Evolutionary conservation across 2,797 vertebrate species (phyloP), one percentile per base, ranked within the genome.

Genomic region (Chloroceryle amazona): DNA sequence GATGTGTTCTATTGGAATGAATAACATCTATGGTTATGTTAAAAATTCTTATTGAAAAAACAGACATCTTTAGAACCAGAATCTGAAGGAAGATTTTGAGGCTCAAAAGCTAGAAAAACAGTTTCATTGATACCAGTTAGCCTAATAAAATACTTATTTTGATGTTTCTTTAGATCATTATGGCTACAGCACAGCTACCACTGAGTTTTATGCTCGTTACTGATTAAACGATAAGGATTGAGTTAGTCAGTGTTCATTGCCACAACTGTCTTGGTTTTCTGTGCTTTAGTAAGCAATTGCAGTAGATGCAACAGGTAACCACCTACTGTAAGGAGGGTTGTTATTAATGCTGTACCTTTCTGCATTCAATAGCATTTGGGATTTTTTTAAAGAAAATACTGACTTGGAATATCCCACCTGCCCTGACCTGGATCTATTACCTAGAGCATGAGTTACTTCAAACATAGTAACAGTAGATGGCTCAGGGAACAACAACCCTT

Each of bases 381-480:
- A 3, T 12, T 74, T 70, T 52, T 47, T 81, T 52, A 67, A 61
- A 58, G 89, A 86, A 71, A 93, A 68, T 63, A 22, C 65, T 81
- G 46, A 62, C 21, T 8, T 85, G 58, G 35, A 92, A 82, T 89
- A 95, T 49, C n/a, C 37, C 75, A 71, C 22, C 31, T 85, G 42
- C 42, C 83, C 78, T 91, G 26, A 12, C 54, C 11, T 86, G 67
- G 26, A 46, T 31, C 11, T 46, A 37, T 12, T 29, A 10, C 17
- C 86, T 73, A 46, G 58, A 78, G 8, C 18, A 31, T 7, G 16
- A 57, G 12, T 79, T 14, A 39, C 35, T 81, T 55, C n/a, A 93
- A 79, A 47, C 3, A 28, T 6, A 54, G 14, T 15, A 19, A 17
- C 57, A 74, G 47, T 28, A 39, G 42, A 29, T 25, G 46, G 15